A percentile compares a stretch with the other conserved stretches of the same genome.
phyloP scores from a whole-genome alignment of 2,113 vertebrate genomes.

The Etia nguti region DNA sequence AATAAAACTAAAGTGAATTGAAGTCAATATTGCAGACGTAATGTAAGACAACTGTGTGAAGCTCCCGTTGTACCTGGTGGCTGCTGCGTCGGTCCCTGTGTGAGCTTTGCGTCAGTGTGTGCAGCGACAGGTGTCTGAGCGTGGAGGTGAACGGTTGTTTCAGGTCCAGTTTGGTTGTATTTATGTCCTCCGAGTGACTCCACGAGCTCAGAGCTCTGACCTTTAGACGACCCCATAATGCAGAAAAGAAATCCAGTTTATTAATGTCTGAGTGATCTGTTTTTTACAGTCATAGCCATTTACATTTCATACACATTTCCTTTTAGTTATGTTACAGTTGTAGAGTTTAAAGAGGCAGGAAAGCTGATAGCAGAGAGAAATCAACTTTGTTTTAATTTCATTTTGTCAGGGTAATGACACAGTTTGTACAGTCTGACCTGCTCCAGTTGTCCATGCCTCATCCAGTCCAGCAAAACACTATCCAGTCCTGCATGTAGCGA shows the following conservation, averaged over 20 bases:
- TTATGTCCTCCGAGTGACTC: conserved; percentile 48
- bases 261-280: rapidly evolving
- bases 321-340: background rate
- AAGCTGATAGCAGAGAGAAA: background rate
- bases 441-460: conserved; percentile 51
- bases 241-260: background rate
- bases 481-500: conserved; percentile 38
- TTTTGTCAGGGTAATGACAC: background rate
- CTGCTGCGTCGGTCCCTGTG: conserved; percentile 49
- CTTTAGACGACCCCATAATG: background rate
- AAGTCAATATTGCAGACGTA: background rate
- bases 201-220: conserved; percentile 67
- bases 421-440: conserved; percentile 42
- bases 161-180: conserved; percentile 58
- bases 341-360: background rate
- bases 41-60: background rate
- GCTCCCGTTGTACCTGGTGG: conserved; percentile 61
- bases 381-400: rapidly evolving
- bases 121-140: conserved; percentile 65
- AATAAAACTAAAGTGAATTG: background rate
- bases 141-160: conserved; percentile 71
- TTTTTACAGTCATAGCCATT: background rate
- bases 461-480: conserved; percentile 71
- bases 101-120: conserved; percentile 46
- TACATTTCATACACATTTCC: background rate